phyloP scores from a whole-genome alignment of 2,113 vertebrate genomes.

The Centrocercus urophasianus region DNA sequence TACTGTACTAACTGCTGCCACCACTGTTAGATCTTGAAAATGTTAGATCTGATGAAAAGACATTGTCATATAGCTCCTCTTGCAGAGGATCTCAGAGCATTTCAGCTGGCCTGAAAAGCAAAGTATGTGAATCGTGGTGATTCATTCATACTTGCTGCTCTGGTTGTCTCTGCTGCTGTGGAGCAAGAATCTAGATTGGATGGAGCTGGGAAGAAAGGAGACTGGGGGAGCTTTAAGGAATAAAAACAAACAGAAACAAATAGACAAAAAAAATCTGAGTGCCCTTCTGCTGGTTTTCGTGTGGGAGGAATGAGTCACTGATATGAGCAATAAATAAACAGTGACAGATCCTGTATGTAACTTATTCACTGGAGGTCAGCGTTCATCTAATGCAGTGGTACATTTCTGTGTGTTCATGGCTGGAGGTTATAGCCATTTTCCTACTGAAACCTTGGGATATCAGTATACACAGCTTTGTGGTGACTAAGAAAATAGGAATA shows the following conservation, averaged over 20 bases:
- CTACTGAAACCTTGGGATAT: neutral
- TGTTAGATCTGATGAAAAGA: neutral
- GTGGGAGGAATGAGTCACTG: constrained; percentile 19
- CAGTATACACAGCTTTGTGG: neutral
- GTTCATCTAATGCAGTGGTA: neutral
- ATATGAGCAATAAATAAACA: neutral
- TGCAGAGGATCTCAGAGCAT: neutral
- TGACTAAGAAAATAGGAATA: neutral
- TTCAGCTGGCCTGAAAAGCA: neutral
- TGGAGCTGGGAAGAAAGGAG: neutral
- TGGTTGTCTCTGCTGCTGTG: neutral
- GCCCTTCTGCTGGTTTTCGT: neutral
- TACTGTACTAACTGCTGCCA: neutral
- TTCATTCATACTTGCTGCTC: neutral
- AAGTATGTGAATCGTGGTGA: neutral
- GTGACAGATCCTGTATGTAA: neutral
- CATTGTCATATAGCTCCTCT: neutral
- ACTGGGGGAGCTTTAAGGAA: neutral
- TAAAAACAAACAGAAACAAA: neutral
- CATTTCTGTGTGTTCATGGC: neutral
- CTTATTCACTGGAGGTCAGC: neutral
- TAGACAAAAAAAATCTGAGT: neutral
- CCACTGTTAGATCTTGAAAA: neutral
- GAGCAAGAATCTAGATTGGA: neutral
- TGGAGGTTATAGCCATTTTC: neutral